Conservation (phyloP, 2,113 vertebrate species). For the Octodon degus region DNA sequence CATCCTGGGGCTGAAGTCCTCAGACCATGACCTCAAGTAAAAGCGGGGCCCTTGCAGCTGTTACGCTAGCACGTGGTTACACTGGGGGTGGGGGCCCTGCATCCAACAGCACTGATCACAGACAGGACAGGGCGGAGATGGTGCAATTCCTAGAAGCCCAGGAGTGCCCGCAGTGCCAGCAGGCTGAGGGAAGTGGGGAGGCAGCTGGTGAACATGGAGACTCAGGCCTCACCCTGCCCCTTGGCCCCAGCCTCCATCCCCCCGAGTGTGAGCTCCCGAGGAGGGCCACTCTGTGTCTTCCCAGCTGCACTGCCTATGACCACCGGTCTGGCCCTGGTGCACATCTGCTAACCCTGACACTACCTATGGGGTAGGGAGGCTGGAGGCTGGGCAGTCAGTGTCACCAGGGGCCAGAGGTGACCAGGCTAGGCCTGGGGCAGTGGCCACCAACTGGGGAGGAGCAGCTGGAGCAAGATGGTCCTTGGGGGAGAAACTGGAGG, state of each 20-base stretch:
- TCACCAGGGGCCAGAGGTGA: background rate
- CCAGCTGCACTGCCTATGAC: background rate
- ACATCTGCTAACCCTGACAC: background rate
- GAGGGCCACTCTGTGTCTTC: background rate
- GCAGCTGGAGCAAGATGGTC: accelerated
- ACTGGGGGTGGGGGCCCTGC: background rate
- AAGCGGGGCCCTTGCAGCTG: background rate
- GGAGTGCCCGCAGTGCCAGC: background rate
- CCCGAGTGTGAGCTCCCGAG: background rate
- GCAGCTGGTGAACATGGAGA: background rate
- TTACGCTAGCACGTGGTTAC: background rate
- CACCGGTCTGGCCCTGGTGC: background rate
- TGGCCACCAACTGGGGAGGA: background rate
- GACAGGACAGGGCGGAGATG: background rate
- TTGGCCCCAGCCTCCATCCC: background rate
- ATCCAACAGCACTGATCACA: background rate
- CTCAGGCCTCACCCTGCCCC: background rate
- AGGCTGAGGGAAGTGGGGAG: background rate
- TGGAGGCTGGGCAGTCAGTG: background rate
- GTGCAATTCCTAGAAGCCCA: background rate
- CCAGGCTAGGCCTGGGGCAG: background rate
- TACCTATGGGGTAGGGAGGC: background rate
- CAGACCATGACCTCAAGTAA: background rate
- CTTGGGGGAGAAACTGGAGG: background rate
- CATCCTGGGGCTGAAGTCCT: background rate